Evolutionary conservation across 2,113 vertebrate species (phyloP), one percentile per base, ranked within the genome.

Genomic region (Sylvietta virens): DNA sequence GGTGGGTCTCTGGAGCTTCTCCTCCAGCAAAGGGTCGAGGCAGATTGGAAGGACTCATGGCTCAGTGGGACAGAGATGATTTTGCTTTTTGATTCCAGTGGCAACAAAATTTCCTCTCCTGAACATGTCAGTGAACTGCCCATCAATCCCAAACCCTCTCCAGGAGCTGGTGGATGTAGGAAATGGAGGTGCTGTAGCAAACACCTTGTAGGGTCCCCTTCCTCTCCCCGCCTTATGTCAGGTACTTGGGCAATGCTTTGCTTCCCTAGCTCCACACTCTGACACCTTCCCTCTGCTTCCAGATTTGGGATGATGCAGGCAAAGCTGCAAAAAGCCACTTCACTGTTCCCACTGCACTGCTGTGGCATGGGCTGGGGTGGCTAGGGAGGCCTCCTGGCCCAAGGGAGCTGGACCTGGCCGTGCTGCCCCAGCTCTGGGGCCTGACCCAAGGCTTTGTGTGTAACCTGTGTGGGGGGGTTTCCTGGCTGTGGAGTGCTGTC

Each of bases 391-490:
- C 14, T 71, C 56, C 24, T 54, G 35, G 35, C 13, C 61, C 47
- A 33, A 7, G 35, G 12, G 39, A 69, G 11, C 22, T 23, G 58
- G 35, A 45, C 1, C 17, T 65, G 94, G 33, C 56, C 53, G 45
- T 24, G 42, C 44, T 70, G 31, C 26, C 19, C 37, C 18, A 4
- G 31, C 37, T 40, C 42, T 30, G 20, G 54, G 54, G 22, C 26
- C 61, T 50, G 70, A 8, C 15, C 45, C 23, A 11, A 27, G 45
- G 42, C 26, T 78, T 22, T 44, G 17, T 4, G 13, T 2, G 1
- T 4, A 4, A 5, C 0, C 0, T 39, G 12, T 17, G 62, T n/a
- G n/a, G n/a, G n/a, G 56, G 48, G 44, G 1, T 37, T 21, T 37
- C 28, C 37, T 10, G 15, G 13, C 31, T 50, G 20, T n/a, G 70